These are phyloP conservation scores for Erpobdella octoculata DNA, from an alignment of 2,888 invertebrate species.

Conservation along the genomic window DNA sequence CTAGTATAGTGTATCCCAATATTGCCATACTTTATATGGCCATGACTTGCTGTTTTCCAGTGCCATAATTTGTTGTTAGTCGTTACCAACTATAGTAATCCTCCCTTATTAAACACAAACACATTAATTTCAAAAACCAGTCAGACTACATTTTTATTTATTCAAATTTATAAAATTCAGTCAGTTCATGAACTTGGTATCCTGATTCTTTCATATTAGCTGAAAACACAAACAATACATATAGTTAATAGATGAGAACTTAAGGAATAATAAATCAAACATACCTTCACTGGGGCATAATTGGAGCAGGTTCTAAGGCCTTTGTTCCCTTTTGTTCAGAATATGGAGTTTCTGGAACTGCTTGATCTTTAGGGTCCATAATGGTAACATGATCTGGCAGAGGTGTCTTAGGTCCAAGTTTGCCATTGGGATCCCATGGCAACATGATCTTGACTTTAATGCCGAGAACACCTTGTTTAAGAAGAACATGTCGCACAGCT, in stretches of 20 bases:
- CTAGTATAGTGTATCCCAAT: too few species aligned
- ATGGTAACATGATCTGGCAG: slow-evolving; percentile 95
- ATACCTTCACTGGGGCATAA: neutral
- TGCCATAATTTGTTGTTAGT: too few species aligned
- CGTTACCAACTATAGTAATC: too few species aligned
- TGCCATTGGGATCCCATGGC: slow-evolving; percentile 93
- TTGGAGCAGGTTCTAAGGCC: slow-evolving; percentile 39
- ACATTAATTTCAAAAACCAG: too few species aligned
- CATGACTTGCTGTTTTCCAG: too few species aligned
- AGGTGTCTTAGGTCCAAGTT: slow-evolving; percentile 92
- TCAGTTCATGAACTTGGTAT: too few species aligned
- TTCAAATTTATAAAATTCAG: too few species aligned
- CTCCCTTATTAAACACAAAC: too few species aligned
- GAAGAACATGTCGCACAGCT: slow-evolving; percentile 91
- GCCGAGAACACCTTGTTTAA: slow-evolving; percentile 80
- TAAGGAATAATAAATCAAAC: neutral
- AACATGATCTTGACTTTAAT: slow-evolving; percentile 96
- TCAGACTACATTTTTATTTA: too few species aligned
- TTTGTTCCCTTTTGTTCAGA: slow-evolving; percentile 69
- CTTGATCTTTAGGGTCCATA: slow-evolving; percentile 92
- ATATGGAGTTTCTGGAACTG: slow-evolving; percentile 63
- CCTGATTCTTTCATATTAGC: too few species aligned
- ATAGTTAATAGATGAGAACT: neutral
- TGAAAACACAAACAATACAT: neutral
- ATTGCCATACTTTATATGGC: too few species aligned